Conservation (phyloP, 2,113 vertebrate species). For the Xiphias gladius region DNA sequence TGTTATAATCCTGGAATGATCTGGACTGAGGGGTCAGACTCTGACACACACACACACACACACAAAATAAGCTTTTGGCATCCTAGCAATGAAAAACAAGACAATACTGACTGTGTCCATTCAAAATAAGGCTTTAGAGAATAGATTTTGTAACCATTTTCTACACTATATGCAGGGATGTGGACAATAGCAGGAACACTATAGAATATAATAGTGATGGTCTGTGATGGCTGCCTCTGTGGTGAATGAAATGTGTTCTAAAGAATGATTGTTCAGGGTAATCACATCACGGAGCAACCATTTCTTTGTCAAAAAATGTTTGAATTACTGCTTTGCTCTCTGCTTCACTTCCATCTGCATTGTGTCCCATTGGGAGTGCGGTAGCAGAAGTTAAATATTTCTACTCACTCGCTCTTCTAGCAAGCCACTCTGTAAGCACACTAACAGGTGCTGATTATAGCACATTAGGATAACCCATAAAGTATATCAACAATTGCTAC, state of each 20-base stretch:
- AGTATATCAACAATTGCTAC: not conserved
- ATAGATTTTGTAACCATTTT: not conserved
- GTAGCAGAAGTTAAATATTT: not conserved
- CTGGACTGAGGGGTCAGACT: conserved; percentile 39
- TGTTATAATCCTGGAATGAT: conserved; percentile 58
- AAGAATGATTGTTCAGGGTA: not conserved
- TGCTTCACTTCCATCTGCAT: not conserved
- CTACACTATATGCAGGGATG: not conserved
- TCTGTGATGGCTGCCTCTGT: not conserved
- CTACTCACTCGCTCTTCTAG: not conserved
- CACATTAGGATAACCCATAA: not conserved
- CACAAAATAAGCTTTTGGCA: not conserved
- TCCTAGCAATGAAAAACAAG: not conserved
- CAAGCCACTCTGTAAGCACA: not conserved
- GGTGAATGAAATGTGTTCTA: conserved; percentile 3
- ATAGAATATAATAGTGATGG: not conserved
- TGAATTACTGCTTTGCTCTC: not conserved
- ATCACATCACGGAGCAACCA: not conserved
- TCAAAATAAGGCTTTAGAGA: not conserved
- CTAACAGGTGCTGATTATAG: not conserved
- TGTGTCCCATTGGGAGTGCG: not conserved
- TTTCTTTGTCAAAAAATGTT: conserved; percentile 10
- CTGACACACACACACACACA: conserved; percentile 17
- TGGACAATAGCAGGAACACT: not conserved
- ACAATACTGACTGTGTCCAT: not conserved